Evolutionary conservation across 2,113 vertebrate genomes (phyloP), one percentile per base, ranked within the genome.

Genomic region (Microtus pennsylvanicus): DNA sequence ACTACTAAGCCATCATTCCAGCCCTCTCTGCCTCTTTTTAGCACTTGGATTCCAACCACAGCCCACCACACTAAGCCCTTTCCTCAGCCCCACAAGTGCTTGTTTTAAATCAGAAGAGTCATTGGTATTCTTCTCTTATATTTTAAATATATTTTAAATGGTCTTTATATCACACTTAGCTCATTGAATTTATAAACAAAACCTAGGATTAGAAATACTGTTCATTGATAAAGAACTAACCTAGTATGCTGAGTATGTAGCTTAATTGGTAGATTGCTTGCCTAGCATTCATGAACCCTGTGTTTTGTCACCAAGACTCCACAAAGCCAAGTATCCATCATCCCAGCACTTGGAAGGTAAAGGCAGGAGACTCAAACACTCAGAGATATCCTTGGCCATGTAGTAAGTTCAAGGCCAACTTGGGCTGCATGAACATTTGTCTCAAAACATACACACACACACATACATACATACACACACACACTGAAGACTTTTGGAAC

Each of bases 161-260:
- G 47, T 96, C 50, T 61, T 45, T 87, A n/a, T 94, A 38, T 63
- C 47, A 22, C 13, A 95, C 58, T 80, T 65, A 92, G 24, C 26
- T 72, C 45, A 55, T 63, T 94, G 78, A 96, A 94, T 96, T 87
- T 95, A 80, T 87, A 89, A 95, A 70, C 52, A 90, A 95, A 95
- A 87, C 42, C n/a, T 87, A 81, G 91, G 35, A 28, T 74, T 76
- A 58, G 28, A 11, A 19, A 61, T 61, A 30, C 33, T 61, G 55
- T 58, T 61, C 16, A 89, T 13, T 87, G 38, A 42, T 89, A 61
- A 75, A 89, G 38, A 61, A 58, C 14, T 76, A 33, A 30, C 16
- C 50, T 61, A 58, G 50, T 35, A 26, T 11, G 13, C n/a, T 42
- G n/a, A 63, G 24, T 28, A 16, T 61, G 42, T 77, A 24, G 5